Conservation (phyloP, 2,888 invertebrate species). For the Tiliacea citrago region DNA sequence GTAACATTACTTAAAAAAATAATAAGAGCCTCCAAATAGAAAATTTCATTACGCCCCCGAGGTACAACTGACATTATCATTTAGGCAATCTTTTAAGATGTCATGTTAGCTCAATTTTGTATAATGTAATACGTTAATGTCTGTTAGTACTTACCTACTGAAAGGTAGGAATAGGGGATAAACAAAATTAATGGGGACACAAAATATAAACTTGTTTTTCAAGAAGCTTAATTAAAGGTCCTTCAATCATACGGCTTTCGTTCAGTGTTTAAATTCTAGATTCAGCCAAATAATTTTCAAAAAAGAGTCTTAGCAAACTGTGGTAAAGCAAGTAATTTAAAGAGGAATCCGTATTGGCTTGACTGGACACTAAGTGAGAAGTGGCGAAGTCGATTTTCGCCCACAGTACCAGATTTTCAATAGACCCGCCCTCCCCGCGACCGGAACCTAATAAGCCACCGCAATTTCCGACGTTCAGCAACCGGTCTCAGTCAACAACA, state of each 20-base stretch:
- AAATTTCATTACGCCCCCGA: conserved; percentile 35
- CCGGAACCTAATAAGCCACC: conserved; percentile 87
- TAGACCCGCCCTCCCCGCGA: conserved; percentile 71
- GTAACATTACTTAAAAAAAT: conserved; percentile 50
- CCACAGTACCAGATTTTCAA: conserved; percentile 79
- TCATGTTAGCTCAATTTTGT: conserved; percentile 26
- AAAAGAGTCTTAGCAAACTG: conserved; percentile 20
- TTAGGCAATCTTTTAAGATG: conserved; percentile 36
- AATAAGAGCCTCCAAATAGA: conserved; percentile 46
- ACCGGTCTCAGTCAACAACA: conserved; percentile 81
- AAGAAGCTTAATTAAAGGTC: background rate
- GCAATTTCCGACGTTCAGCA: conserved; percentile 86
- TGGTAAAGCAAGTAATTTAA: conserved; percentile 29
- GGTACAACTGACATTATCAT: conserved; percentile 36
- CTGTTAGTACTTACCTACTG: background rate
- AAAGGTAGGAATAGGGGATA: background rate
- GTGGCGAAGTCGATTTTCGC: conserved; percentile 75
- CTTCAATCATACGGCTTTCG: background rate
- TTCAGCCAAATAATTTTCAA: background rate
- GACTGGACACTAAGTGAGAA: conserved; percentile 63
- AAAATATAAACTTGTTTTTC: background rate
- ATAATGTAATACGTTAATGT: conserved; percentile 10
- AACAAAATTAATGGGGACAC: conserved; percentile 7
- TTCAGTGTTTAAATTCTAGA: conserved; percentile 19
- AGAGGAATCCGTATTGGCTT: conserved; percentile 56